Evolutionary conservation across 2,797 vertebrate species (phyloP), one percentile per base, ranked within the genome.

Genomic region (Avahi laniger): DNA sequence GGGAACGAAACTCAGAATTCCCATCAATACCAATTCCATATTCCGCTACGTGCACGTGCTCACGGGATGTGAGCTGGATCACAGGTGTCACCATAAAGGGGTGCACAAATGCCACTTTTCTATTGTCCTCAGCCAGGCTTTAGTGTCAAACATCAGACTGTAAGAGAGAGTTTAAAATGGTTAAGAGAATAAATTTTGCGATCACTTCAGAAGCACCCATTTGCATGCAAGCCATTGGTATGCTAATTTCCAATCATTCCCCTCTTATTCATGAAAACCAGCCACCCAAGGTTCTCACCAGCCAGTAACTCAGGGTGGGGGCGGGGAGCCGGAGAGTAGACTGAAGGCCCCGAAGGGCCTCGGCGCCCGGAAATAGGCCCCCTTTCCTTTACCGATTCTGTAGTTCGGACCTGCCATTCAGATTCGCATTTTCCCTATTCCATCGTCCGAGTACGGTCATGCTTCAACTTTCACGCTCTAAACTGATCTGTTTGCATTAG

Each of bases 151-250:
- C 92, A 80, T 72, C 80, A 94, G 57, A 85, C 13, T 35, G 85
- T n/a, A 18, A 79, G 17, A 69, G 48, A 54, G 18, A 26, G 46
- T 41, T 50, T 87, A 63, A 67, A 78, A 57, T 69, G 38, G 38
- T 90, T 63, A 79, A 89, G 65, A 89, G 12, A 67, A 93, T 78
- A 88, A 67, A 92, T 85, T 90, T 69, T 79, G 38, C 43, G 86
- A 48, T 73, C 69, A 79, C 48, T 82, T 73, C 35, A 75, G 75
- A 83, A 90, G 61, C n/a, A 83, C 14, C 11, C 59, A 78, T 90
- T 87, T 73, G 41, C 28, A 65, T 72, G 72, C 24, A 76, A 83
- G 8, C 24, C 46, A 85, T 72, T 82, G 52, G n/a, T n/a, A 70
- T 70, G 46, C 73, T 95, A 78, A 89, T 92, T 72, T 46, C 41